Conservation (phyloP, 1,140 invertebrate species). For the Daktulosphaira vitifoliae region DNA sequence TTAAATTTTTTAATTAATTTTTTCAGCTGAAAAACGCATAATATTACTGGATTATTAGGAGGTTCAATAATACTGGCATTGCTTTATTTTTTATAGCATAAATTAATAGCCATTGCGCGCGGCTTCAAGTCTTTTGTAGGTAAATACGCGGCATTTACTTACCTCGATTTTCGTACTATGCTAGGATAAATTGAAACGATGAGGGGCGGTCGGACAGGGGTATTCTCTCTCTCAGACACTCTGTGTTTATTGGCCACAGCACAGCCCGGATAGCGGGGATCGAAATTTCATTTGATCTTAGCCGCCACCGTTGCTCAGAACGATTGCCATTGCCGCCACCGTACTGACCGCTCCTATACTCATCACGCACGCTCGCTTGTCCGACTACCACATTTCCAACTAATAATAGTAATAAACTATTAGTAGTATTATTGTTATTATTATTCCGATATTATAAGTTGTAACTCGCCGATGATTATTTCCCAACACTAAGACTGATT, state of each 20-base stretch:
- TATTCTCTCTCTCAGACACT: too few species aligned
- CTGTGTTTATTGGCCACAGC: conserved; percentile 1
- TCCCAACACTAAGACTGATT: too few species aligned
- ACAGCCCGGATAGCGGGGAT: conserved; percentile 2
- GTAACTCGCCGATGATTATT: too few species aligned
- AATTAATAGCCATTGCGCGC: background rate
- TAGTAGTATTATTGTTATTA: conserved; percentile 4
- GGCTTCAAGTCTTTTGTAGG: background rate
- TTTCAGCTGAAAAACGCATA: too few species aligned
- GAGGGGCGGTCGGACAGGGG: too few species aligned
- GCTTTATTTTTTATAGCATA: too few species aligned
- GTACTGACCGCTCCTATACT: conserved; percentile 6
- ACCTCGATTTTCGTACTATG: background rate
- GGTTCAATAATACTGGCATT: too few species aligned
- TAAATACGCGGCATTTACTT: background rate
- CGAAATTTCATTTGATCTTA: conserved; percentile 24
- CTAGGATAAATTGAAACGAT: background rate
- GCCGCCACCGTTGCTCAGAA: conserved; percentile 14
- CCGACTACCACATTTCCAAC: too few species aligned
- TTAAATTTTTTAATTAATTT: too few species aligned
- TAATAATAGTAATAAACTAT: too few species aligned
- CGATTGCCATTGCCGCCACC: background rate
- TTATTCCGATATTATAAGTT: too few species aligned
- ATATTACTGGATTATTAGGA: too few species aligned
- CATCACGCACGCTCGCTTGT: background rate